phyloP scores from a whole-genome alignment of 1,140 invertebrate genomes.

The Goniozus legneri region DNA sequence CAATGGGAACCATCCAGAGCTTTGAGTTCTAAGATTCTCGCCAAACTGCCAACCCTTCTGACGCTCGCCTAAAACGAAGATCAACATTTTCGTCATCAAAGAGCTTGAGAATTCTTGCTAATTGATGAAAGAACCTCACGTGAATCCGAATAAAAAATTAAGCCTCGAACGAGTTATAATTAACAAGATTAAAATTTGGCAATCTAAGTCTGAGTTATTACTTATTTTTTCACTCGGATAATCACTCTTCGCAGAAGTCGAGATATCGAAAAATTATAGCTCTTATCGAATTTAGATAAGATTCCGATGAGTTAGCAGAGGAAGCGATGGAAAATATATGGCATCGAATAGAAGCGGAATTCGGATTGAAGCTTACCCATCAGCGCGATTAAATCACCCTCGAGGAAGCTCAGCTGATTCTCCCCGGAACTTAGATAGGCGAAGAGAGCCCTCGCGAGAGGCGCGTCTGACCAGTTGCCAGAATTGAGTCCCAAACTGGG shows the following conservation, averaged over 20 bases:
- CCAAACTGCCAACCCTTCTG: conserved; percentile 96
- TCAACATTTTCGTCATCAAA: no score
- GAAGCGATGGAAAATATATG: background rate
- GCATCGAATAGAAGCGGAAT: no score
- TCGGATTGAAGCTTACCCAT: conserved; percentile 64
- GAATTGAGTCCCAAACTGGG: conserved; percentile 24
- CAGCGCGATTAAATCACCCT: conserved; percentile 84
- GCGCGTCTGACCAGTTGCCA: conserved; percentile 54
- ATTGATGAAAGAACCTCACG: no score
- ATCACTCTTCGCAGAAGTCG: no score
- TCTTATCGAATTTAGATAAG: no score
- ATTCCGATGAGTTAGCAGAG: background rate
- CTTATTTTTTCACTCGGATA: no score
- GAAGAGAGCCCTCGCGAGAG: conserved; percentile 79
- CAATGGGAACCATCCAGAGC: conserved; percentile 90
- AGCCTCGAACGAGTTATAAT: no score
- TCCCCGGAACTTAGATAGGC: conserved; percentile 87
- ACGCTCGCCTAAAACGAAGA: conserved; percentile 63
- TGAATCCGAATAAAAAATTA: no score
- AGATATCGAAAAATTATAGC: no score
- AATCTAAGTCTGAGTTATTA: no score
- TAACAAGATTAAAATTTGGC: no score
- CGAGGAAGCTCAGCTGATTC: conserved; percentile 87
- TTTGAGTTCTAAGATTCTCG: conserved; percentile 83
- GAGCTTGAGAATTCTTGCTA: no score